Conservation (phyloP, 1,140 invertebrate species). For the Caenorhabditis brenneri region DNA sequence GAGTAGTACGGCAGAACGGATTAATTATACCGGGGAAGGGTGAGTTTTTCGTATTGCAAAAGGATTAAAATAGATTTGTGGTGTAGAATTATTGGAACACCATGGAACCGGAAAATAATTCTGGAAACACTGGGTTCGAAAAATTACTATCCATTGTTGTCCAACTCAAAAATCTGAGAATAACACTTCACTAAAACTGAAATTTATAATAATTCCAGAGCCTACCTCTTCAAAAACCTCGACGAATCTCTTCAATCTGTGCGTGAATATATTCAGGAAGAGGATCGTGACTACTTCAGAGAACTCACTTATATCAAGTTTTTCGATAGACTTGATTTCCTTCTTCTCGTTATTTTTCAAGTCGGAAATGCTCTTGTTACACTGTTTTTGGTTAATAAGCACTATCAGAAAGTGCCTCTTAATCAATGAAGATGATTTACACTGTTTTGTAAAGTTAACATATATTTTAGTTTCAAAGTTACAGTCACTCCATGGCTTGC, state of each 20-base stretch:
- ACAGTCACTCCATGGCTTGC: too few species aligned
- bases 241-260: constrained; percentile 33
- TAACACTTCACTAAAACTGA: too few species aligned
- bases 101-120: too few species aligned
- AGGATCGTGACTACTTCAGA: constrained; percentile 32
- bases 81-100: too few species aligned
- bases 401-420: too few species aligned
- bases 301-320: constrained; percentile 47
- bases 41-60: background rate
- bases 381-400: background rate
- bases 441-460: too few species aligned
- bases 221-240: constrained; percentile 15
- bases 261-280: constrained; percentile 37
- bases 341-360: constrained; percentile 48
- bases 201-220: constrained; percentile 12
- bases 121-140: too few species aligned
- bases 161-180: too few species aligned
- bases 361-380: constrained; percentile 46
- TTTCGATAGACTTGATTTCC: constrained; percentile 48
- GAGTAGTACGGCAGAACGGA: background rate
- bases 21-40: background rate
- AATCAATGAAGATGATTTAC: too few species aligned
- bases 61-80: too few species aligned
- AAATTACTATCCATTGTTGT: too few species aligned
- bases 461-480: too few species aligned